Base-by-base conservation (phyloP, 2,797 vertebrate species). In the Remorina albescens region DNA sequence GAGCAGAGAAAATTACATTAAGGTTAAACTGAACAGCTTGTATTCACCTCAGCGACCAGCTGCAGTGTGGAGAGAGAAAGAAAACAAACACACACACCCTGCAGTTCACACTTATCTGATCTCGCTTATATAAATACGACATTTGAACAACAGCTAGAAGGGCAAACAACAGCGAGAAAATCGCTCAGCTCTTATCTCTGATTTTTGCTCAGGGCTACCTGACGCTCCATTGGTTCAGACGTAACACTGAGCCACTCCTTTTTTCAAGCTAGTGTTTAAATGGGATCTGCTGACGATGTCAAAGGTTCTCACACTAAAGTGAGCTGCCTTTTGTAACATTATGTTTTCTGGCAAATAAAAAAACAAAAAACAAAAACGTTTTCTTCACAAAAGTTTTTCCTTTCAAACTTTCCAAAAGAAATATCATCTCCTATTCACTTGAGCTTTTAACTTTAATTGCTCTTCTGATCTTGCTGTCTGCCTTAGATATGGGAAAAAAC, bases 81-180 rank as follows among this genome's bases (percentile, higher is more conserved):
- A n/a, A n/a, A n/a, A n/a, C n/a, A n/a, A n/a, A n/a, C n/a, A n/a
- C n/a, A n/a, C 36, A 26, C 68, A 69, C 42, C 39, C 39, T 69
- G 66, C 46, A 23, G 64, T 64, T 76, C 71, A 77, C 70, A 55
- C 67, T 91, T 57, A 88, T 86, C 73, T 66, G 69, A 86, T 90
- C 77, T 78, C 5, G 18, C 67, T 60, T 81, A 51, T 73, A 69
- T 58, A 82, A 88, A 84, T 54, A 75, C 25, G 50, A 67, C 57
- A 68, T 28, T 56, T 59, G 61, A 84, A 76, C 72, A 86, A 76
- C 71, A 83, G 74, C 64, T 56, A 56, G 62, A 69, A 39, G 62
- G 50, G 64, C 13, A 15, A 80, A 67, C 42, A 73, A 32, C 75
- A 72, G 72, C 19, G 5, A 77, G 51, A 60, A 15, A 53, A 25